These are phyloP conservation scores for Odontamblyopus lacepedii DNA, from an alignment of 2,797 vertebrate species.

Conservation along the genomic window DNA sequence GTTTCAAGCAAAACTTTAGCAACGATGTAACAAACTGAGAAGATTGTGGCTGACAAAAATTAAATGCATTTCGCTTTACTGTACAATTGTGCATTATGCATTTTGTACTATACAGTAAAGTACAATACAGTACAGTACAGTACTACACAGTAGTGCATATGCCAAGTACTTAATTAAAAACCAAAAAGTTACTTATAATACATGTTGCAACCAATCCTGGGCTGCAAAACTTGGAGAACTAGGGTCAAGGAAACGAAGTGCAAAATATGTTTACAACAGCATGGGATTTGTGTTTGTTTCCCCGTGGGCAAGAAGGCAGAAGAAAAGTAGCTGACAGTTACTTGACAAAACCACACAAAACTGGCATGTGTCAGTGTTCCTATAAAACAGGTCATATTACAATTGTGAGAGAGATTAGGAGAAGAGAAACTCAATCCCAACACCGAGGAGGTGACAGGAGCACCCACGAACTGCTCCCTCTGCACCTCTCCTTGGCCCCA, in stretches of 20 bases:
- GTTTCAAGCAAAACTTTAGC: not conserved
- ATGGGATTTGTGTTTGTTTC: slow-evolving; percentile 10
- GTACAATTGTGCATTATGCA: not conserved
- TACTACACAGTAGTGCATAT: too few relatives aligned
- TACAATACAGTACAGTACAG: too few relatives aligned
- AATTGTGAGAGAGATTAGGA: not conserved
- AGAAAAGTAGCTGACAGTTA: slow-evolving; percentile 12
- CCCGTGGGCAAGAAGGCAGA: not conserved
- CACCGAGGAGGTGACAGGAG: not conserved
- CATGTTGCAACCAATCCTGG: not conserved
- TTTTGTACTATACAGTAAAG: too few relatives aligned
- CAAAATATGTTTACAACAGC: slow-evolving; percentile 1
- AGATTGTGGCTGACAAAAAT: not conserved
- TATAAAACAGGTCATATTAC: not conserved
- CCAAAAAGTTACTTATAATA: not conserved
- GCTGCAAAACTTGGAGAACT: not conserved
- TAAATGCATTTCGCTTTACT: not conserved
- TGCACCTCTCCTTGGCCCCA: slow-evolving; percentile 17
- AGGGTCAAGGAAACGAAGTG: not conserved
- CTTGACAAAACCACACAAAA: slow-evolving; percentile 6
- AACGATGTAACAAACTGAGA: not conserved
- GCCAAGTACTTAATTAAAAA: not conserved
- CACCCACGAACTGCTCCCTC: not conserved
- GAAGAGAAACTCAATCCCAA: not conserved
- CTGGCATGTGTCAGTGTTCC: slow-evolving; percentile 11